Percentiles rank a stretch among this genome's conserved stretches.
phyloP scores from a whole-genome alignment of 2,113 vertebrate species.

The Anhinga anhinga region DNA sequence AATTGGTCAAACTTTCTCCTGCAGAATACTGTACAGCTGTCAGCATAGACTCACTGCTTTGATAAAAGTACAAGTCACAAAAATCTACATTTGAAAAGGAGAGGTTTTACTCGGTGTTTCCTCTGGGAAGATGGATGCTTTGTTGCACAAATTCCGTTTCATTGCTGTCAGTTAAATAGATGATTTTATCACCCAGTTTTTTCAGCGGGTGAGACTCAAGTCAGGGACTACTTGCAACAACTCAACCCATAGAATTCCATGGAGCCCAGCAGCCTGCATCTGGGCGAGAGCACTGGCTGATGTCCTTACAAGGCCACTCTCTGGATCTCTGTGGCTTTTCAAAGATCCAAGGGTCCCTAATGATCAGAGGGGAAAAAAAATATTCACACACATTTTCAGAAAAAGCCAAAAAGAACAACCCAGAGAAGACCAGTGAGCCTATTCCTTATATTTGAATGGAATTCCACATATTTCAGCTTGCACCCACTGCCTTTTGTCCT shows the following conservation, averaged over 20 bases:
- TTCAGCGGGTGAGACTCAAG: not conserved
- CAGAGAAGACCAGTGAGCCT: not conserved
- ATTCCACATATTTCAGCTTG: not conserved
- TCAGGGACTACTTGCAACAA: not conserved
- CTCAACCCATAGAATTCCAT: not conserved
- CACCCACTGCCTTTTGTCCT: not conserved
- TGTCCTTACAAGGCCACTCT: not conserved
- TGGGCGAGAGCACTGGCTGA: not conserved
- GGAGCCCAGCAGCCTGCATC: not conserved
- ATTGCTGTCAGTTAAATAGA: not conserved
- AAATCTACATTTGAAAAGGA: not conserved
- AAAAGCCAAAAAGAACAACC: not conserved
- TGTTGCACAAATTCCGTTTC: not conserved
- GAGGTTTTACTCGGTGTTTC: not conserved
- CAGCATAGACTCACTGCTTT: not conserved
- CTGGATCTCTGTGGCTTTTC: too few relatives aligned
- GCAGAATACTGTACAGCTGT: not conserved
- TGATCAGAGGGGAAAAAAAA: fast-evolving
- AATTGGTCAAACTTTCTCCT: not conserved
- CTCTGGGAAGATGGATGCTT: not conserved
- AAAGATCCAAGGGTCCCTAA: not conserved
- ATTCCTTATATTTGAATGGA: not conserved
- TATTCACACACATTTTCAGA: not conserved
- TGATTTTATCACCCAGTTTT: not conserved
- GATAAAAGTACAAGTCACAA: not conserved